Evolutionary conservation across 2,797 vertebrate genomes (phyloP).

Genomic region (Sebastes dallii): DNA sequence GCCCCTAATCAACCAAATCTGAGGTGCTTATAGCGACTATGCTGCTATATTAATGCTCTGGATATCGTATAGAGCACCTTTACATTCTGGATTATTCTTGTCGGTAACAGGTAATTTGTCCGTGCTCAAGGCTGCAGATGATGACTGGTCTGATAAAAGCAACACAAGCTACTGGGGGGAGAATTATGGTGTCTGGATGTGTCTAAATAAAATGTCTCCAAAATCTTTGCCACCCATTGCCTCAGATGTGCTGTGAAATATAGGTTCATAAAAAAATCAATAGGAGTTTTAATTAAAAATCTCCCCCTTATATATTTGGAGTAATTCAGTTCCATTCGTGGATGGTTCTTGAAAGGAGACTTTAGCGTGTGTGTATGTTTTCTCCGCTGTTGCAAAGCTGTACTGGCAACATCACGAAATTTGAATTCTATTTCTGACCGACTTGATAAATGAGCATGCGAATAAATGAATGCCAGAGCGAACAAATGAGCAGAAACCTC

Average conservation of each 20-base stretch:
- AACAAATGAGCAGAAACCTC: constrained; percentile 40
- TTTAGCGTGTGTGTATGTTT: background rate
- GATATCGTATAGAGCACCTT: background rate
- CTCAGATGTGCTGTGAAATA: constrained; percentile 61
- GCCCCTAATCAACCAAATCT: no score
- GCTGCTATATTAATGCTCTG: no score
- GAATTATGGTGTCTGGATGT: constrained; percentile 37
- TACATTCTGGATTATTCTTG: constrained; percentile 54
- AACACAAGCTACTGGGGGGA: constrained; percentile 22
- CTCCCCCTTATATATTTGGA: constrained; percentile 9
- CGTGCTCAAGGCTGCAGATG: constrained; percentile 45
- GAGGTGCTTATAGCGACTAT: no score
- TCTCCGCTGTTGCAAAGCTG: background rate
- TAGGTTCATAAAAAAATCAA: constrained; percentile 66
- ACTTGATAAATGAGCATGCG: constrained; percentile 31
- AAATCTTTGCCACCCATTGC: constrained; percentile 34
- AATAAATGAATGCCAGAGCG: constrained; percentile 25
- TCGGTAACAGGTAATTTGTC: constrained; percentile 56
- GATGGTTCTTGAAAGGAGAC: background rate
- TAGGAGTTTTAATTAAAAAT: constrained; percentile 61
- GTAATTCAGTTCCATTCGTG: constrained; percentile 17
- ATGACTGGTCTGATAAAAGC: constrained; percentile 56
- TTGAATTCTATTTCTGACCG: constrained; percentile 1
- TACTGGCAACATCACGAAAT: background rate
- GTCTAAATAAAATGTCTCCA: constrained; percentile 35